Conservation (phyloP, 2,888 invertebrate species). For the Liposcelis brunnea region DNA sequence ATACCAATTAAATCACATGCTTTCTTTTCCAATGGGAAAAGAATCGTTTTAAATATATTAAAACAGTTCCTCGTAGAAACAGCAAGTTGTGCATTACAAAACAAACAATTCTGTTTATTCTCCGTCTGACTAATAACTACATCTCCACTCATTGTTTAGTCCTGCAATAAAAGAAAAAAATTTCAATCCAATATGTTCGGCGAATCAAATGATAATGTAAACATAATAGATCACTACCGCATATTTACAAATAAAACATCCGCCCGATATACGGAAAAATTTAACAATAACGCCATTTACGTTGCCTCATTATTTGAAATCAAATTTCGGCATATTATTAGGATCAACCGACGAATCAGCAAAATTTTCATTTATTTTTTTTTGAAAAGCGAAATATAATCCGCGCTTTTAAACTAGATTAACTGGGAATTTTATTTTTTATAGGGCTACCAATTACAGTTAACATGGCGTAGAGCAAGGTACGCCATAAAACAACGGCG, state of each 20-base stretch:
- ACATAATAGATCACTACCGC: too few relatives aligned
- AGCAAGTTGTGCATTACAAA: constrained; percentile 40
- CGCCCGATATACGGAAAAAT: too few relatives aligned
- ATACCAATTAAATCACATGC: constrained; percentile 27
- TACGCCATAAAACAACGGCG: too few relatives aligned
- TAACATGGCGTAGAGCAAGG: background rate
- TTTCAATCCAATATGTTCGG: too few relatives aligned
- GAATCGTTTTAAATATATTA: constrained; percentile 31
- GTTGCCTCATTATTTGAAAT: too few relatives aligned
- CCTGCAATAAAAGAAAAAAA: background rate
- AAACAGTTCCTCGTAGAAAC: constrained; percentile 34
- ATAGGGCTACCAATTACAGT: constrained; percentile 2
- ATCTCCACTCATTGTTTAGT: background rate
- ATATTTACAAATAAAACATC: too few relatives aligned
- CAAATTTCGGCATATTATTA: too few relatives aligned
- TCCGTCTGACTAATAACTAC: background rate
- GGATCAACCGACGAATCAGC: background rate
- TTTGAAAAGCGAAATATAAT: too few relatives aligned
- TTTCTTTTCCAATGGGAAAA: constrained; percentile 23
- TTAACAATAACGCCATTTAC: too few relatives aligned
- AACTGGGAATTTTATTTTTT: background rate
- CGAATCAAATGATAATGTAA: too few relatives aligned
- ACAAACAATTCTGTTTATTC: constrained; percentile 30
- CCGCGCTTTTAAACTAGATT: too few relatives aligned
- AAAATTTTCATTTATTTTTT: background rate